Percentiles rank a stretch among this genome's conserved stretches.
phyloP scores from a whole-genome alignment of 1,140 invertebrate genomes.

The Platyscapa corneri region DNA sequence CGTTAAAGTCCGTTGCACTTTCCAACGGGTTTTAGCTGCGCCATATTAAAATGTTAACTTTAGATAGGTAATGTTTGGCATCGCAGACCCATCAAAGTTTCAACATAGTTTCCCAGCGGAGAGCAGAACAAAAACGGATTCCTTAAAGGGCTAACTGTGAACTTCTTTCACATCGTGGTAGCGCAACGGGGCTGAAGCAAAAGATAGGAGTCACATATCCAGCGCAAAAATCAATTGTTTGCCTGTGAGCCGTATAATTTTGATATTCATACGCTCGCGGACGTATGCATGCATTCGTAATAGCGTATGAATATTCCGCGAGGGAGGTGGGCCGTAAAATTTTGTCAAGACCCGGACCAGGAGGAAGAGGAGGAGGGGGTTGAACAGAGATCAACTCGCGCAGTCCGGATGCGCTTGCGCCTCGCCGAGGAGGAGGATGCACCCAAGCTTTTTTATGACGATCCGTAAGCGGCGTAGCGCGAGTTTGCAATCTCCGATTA shows the following conservation, averaged over 20 bases:
- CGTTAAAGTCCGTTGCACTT: neutral
- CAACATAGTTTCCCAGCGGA: neutral
- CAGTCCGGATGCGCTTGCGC: neutral
- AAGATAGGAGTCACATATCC: neutral
- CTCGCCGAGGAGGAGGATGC: slow-evolving; percentile 1
- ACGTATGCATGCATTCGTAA: slow-evolving; percentile 28
- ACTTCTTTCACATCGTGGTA: neutral
- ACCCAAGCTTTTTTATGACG: slow-evolving; percentile 17
- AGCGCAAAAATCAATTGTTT: neutral
- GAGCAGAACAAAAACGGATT: neutral
- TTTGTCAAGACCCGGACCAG: slow-evolving; percentile 13
- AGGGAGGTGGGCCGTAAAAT: neutral
- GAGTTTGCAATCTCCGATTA: slow-evolving; percentile 38
- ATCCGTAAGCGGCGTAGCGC: neutral
- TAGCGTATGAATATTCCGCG: slow-evolving; percentile 31
- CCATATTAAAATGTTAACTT: neutral
- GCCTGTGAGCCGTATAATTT: slow-evolving; percentile 17
- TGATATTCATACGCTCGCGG: neutral
- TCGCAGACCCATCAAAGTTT: neutral
- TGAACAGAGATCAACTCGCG: too few relatives aligned
- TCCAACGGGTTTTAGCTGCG: neutral
- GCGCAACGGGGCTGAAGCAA: neutral
- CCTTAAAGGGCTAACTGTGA: slow-evolving; percentile 14
- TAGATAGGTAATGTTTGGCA: neutral
- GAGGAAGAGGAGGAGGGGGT: too few relatives aligned